phyloP scores from a whole-genome alignment of 2,113 vertebrate genomes.

The Panthera tigris region DNA sequence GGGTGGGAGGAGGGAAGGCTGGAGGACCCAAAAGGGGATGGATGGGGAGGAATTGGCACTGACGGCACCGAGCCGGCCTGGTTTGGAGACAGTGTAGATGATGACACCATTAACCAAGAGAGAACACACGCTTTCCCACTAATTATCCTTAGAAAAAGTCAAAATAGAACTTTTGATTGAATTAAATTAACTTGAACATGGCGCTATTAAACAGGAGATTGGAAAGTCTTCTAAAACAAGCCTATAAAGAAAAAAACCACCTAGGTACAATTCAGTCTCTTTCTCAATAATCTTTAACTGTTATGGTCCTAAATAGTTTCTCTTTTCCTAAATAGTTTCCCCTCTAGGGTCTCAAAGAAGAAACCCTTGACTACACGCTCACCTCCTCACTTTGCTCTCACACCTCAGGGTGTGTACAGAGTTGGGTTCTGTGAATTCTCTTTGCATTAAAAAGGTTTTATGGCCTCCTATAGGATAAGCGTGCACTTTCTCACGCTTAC shows the following conservation, averaged over 20 bases:
- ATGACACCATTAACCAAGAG: constrained; percentile 16
- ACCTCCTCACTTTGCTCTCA: background rate
- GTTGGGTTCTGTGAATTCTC: constrained; percentile 6
- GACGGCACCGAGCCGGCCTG: background rate
- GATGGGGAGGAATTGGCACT: accelerated
- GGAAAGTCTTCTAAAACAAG: constrained; percentile 67
- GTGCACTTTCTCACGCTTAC: background rate
- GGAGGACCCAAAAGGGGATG: background rate
- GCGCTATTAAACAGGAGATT: constrained; percentile 64
- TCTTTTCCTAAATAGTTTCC: constrained; percentile 64
- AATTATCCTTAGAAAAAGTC: constrained; percentile 72
- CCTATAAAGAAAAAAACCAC: constrained; percentile 63
- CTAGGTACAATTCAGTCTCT: constrained; percentile 57
- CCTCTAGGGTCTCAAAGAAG: constrained; percentile 38
- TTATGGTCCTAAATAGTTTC: constrained; percentile 66
- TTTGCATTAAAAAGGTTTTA: background rate
- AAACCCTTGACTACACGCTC: background rate
- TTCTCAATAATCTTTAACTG: constrained; percentile 69
- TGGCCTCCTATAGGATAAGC: background rate
- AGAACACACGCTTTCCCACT: constrained; percentile 16
- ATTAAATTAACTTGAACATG: constrained; percentile 75
- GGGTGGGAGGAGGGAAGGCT: no score
- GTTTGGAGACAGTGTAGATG: background rate
- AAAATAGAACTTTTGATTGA: constrained; percentile 75
- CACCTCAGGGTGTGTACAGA: background rate